phyloP scores from a whole-genome alignment of 2,888 invertebrate species.

The Lymantria monacha region DNA sequence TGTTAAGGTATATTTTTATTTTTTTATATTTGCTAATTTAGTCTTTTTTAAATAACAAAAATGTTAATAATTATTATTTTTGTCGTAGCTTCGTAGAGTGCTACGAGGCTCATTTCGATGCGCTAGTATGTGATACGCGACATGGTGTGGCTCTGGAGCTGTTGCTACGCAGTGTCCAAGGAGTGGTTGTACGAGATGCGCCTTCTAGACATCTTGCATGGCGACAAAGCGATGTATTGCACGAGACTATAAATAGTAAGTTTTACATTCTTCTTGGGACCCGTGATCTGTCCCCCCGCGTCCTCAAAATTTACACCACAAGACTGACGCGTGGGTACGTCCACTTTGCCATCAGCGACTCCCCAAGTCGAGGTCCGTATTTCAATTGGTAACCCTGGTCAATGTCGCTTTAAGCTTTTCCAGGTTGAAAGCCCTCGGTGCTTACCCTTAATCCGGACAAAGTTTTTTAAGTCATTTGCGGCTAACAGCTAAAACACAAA shows the following conservation, averaged over 20 bases:
- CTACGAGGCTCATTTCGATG: slow-evolving; percentile 88
- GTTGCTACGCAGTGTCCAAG: slow-evolving; percentile 91
- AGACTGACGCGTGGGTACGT: too few species aligned
- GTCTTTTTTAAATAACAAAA: not conserved
- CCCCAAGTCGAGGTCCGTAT: too few species aligned
- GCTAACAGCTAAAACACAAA: too few species aligned
- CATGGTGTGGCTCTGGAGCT: slow-evolving; percentile 94
- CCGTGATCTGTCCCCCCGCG: too few species aligned
- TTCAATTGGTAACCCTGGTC: too few species aligned
- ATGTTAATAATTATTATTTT: not conserved
- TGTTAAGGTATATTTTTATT: slow-evolving; percentile 84
- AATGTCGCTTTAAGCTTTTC: too few species aligned
- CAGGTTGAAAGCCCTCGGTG: too few species aligned
- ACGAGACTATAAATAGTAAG: slow-evolving; percentile 45
- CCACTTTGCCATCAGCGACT: too few species aligned
- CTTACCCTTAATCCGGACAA: too few species aligned
- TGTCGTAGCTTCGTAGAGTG: slow-evolving; percentile 88
- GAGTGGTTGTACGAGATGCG: slow-evolving; percentile 79
- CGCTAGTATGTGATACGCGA: slow-evolving; percentile 80
- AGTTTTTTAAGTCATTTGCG: too few species aligned
- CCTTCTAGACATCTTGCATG: slow-evolving; percentile 65
- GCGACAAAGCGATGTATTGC: slow-evolving; percentile 37
- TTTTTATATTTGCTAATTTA: not conserved
- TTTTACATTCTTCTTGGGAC: too few species aligned
- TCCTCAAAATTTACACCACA: too few species aligned